Evolutionary conservation across 2,888 invertebrate species (phyloP).

Genomic region (Formica aserva): DNA sequence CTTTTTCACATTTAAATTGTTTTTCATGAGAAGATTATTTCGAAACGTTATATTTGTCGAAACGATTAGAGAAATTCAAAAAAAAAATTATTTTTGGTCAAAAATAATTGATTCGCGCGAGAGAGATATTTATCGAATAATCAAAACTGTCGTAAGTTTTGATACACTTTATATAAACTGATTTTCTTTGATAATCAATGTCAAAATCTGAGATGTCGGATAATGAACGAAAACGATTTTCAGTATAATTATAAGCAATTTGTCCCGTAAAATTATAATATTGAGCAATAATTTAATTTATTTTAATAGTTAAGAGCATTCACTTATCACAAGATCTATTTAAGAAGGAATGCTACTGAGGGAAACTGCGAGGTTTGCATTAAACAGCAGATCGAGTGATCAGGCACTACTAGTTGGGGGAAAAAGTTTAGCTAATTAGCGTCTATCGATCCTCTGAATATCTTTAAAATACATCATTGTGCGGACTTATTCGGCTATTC

Average conservation of each 20-base stretch:
- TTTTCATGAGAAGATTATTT: not conserved
- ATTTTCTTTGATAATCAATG: not conserved
- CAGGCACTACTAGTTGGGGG: slow-evolving; percentile 65
- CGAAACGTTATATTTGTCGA: not conserved
- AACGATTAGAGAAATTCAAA: not conserved
- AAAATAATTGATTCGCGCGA: not conserved
- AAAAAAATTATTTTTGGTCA: not conserved
- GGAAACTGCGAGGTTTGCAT: slow-evolving; percentile 53
- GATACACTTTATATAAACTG: not conserved
- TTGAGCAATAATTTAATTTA: not conserved
- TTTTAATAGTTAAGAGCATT: not conserved
- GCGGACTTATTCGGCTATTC: slow-evolving; percentile 62
- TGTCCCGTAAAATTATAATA: not conserved
- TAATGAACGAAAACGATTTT: not conserved
- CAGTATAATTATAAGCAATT: not conserved
- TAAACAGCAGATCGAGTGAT: slow-evolving; percentile 58
- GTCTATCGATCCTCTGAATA: slow-evolving; percentile 62
- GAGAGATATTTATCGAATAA: not conserved
- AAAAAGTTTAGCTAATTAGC: slow-evolving; percentile 69
- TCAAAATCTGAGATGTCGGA: not conserved
- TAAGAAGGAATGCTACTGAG: not conserved
- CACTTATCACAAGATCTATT: not conserved
- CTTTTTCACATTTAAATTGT: not conserved
- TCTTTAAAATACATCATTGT: slow-evolving; percentile 65
- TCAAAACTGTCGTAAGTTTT: not conserved